Percentiles rank a stretch among this genome's conserved stretches.
phyloP scores from a whole-genome alignment of 2,888 invertebrate genomes.

The Tiphia femorata region DNA sequence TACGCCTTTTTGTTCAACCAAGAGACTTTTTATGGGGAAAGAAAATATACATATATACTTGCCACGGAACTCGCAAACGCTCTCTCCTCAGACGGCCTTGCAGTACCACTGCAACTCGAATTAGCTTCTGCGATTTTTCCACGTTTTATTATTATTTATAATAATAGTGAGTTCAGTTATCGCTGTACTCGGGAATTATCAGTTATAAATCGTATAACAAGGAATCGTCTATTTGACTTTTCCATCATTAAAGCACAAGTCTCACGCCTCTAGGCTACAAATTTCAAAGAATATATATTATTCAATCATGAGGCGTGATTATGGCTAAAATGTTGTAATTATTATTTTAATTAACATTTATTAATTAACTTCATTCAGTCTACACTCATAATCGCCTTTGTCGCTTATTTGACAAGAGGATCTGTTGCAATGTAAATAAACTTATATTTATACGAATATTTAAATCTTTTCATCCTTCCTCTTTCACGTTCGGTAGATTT shows the following conservation, averaged over 20 bases:
- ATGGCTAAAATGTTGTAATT: slow-evolving; percentile 60
- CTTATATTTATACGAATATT: slow-evolving; percentile 66
- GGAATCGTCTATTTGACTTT: slow-evolving; percentile 25
- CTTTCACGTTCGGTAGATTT: not conserved
- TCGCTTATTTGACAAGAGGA: slow-evolving; percentile 59
- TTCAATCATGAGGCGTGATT: slow-evolving; percentile 50
- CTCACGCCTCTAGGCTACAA: slow-evolving; percentile 33
- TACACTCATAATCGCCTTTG: slow-evolving; percentile 61
- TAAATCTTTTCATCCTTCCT: not conserved
- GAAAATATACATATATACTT: not conserved
- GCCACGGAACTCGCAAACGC: slow-evolving; percentile 16
- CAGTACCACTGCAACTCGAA: slow-evolving; percentile 35
- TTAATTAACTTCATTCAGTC: slow-evolving; percentile 56
- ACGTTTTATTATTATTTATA: slow-evolving; percentile 36
- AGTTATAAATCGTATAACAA: slow-evolving; percentile 30
- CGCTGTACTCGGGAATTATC: too few species aligned
- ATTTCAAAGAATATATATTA: slow-evolving; percentile 44
- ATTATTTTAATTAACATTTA: slow-evolving; percentile 61
- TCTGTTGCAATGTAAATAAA: slow-evolving; percentile 69
- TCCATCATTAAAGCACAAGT: slow-evolving; percentile 38
- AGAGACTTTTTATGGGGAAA: not conserved
- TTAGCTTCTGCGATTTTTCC: slow-evolving; percentile 37
- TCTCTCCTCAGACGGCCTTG: slow-evolving; percentile 38
- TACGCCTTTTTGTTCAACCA: slow-evolving; percentile 38
- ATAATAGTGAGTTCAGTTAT: too few species aligned